Evolutionary conservation across 2,113 vertebrate genomes (phyloP).

Genomic region (Pan troglodytes): DNA sequence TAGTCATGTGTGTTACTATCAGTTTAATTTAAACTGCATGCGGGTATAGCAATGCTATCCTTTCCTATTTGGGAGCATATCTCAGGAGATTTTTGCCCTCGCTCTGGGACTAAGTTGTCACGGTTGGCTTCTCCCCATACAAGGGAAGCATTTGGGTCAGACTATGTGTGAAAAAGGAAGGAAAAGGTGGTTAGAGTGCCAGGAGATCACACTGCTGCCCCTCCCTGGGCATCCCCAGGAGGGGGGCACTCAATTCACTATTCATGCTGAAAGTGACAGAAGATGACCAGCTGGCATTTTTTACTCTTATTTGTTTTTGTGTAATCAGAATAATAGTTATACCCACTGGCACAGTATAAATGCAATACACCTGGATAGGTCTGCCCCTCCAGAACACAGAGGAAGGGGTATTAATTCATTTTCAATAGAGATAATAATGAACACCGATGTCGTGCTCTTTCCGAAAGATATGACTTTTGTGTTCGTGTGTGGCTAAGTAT

Average conservation of each 20-base stretch:
- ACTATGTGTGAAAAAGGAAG: conserved; percentile 52
- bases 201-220: conserved; percentile 23
- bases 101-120: conserved; percentile 68
- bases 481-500: conserved; percentile 57
- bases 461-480: not conserved
- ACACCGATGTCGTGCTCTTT: conserved; percentile 27
- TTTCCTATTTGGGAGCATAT: conserved; percentile 74
- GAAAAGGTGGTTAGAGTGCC: conserved; percentile 33
- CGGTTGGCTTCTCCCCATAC: conserved; percentile 60
- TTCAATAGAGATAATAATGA: conserved; percentile 74
- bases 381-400: not conserved
- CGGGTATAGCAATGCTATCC: not conserved
- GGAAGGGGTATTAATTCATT: conserved; percentile 48
- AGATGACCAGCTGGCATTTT: conserved; percentile 30
- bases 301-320: conserved; percentile 33
- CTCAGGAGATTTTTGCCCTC: conserved; percentile 69
- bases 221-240: not conserved
- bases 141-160: conserved; percentile 74
- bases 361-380: not conserved
- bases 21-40: conserved; percentile 62
- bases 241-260: not conserved
- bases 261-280: not conserved
- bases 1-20: not conserved
- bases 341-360: not conserved
- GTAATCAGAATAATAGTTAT: not conserved